Base-by-base conservation (phyloP, 2,888 invertebrate genomes). In the Camponotus fellah region DNA sequence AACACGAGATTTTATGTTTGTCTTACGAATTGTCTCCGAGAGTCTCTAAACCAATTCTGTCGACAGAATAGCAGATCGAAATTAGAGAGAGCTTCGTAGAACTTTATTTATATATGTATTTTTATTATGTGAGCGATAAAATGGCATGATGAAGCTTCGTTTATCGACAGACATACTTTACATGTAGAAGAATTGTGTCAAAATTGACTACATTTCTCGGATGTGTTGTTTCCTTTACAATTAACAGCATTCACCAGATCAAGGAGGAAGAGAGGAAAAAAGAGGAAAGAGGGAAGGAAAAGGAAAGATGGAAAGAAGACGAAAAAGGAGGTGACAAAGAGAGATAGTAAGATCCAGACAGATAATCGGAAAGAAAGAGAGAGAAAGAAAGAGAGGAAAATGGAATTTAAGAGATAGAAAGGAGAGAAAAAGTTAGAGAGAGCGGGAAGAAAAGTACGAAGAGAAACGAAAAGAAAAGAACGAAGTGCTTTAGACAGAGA, bases 81-180 rank as follows among this genome's bases (percentile, higher is more conserved):
- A 89, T 82, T 69, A 84, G 60, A 82, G 65, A 83, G 66, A 83
- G 66, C 58, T 56, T 84, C 74, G 49, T 86, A 71, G 82, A 85
- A 68, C 88, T 92, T 92, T 91, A 86, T 88, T 92, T 89, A 92
- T 92, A 91, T 92, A 92, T 92, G 90, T 92, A 92, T 81, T 92
- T 94, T 93, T 93, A 93, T 93, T 93, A 92, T 92, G 92, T 92
- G 92, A 94, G 93, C 91, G 92, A 91, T 92, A 92, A 91, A 90
- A 91, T 92, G 86, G 87, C 87, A 83, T 86, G 82, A 89, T 84
- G 89, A 91, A 91, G 89, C 86, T 91, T 91, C 89, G 86, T 84
- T 88, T 89, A 82, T 89, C 90, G 88, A 85, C 90, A 91, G 88
- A 87, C 86, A 85, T 89, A 88, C 87, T 34, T 80, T 76, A 88